Evolutionary conservation across 1,140 invertebrate genomes (phyloP), one percentile per base, ranked within the genome.

Genomic region (Mya arenaria): DNA sequence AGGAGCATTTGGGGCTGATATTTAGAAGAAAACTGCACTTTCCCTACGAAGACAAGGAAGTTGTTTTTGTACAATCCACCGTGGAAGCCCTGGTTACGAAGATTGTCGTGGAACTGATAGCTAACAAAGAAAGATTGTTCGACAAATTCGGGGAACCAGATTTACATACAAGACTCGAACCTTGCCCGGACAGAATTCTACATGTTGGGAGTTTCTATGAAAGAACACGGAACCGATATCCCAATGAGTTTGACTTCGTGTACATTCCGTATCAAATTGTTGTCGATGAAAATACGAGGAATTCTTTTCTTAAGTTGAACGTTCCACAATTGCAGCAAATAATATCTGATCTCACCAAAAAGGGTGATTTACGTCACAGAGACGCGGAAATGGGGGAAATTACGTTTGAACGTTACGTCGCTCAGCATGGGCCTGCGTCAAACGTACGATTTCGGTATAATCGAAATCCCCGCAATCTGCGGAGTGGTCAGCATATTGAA

Each of bases 121-220:
- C n/a, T n/a, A n/a, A n/a, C n/a, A n/a, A n/a, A n/a, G n/a, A n/a
- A n/a, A n/a, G n/a, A n/a, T n/a, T n/a, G n/a, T n/a, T n/a, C n/a
- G n/a, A n/a, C n/a, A n/a, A n/a, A n/a, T n/a, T n/a, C n/a, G n/a
- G n/a, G n/a, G n/a, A n/a, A n/a, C n/a, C n/a, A n/a, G n/a, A n/a
- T n/a, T n/a, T n/a, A n/a, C n/a, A n/a, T n/a, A n/a, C n/a, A n/a
- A n/a, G n/a, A n/a, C n/a, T n/a, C n/a, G n/a, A n/a, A n/a, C n/a
- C n/a, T n/a, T n/a, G n/a, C n/a, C n/a, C n/a, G 4, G 48, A 72
- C 3, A 23, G 25, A 1, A 23, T 72, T 25, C 5, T 72, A 8
- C 34, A 52, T 13, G 52, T 72, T 37, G 69, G 69, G 17, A 72
- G 69, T 52, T 25, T 36, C 23, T 72, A 72, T 36, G 69, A 72